Base-by-base conservation (phyloP, 2,113 vertebrate species). In the Alosa alosa region DNA sequence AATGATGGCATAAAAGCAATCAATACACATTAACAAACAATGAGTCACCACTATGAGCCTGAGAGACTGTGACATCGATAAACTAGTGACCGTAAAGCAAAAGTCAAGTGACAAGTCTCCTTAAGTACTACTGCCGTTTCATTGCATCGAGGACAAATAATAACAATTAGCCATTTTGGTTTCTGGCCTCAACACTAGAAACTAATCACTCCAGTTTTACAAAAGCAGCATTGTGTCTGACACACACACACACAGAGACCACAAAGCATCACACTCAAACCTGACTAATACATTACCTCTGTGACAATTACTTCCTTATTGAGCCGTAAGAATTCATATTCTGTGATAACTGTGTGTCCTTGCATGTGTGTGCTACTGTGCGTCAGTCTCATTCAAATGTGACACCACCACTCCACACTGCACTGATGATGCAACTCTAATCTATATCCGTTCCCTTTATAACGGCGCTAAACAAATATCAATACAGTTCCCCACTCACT, bases 391-490 rank as follows among this genome's bases (percentile, higher is more conserved):
- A 75, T 36, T 75, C 68, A 75, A 75, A 75, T 75, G 68, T 41
- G 72, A 39, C 15, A 78, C 11, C 31, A 13, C 31, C 72, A 15
- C 25, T 11, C n/a, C 25, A 18, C 39, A 86, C 89, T 15, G 87
- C 57, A 50, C 86, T 44, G 84, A 92, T 95, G 95, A 96, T 94
- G 94, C 94, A 94, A 95, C 93, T 90, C 55, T 93, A 94, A 94
- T 95, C 92, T 93, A 92, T 93, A 94, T 93, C 87, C 88, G 87
- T 88, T 89, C 89, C 89, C 92, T 94, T 93, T 87, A 83, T 91
- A 93, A 93, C 85, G 46, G 92, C 93, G 94, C 94, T 95, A 95
- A 95, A 95, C 94, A 95, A 95, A 95, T 94, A 95, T 94, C 94
- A 94, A 95, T 94, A 94, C 89, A 78, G 31, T 18, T 36, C 72